A percentile compares a stretch with the other conserved stretches of the same genome.
phyloP scores from a whole-genome alignment of 2,797 vertebrate species.

The Liasis olivaceus region DNA sequence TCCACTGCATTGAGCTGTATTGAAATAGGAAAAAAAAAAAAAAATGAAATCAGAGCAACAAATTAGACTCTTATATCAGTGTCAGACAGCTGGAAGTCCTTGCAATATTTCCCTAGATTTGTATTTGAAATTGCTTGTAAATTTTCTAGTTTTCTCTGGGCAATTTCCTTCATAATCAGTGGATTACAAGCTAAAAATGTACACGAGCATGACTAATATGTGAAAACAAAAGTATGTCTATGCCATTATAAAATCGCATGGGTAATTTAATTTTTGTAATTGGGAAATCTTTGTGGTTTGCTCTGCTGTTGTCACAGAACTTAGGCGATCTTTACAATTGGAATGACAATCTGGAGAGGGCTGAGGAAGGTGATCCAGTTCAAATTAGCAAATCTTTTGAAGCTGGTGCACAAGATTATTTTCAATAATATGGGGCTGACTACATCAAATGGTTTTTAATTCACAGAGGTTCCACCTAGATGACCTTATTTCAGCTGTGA shows the following conservation, averaged over 20 bases:
- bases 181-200: slow-evolving; percentile 3
- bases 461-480: not conserved
- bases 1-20: not conserved
- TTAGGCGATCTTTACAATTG: not conserved
- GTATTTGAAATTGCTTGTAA: slow-evolving; percentile 1
- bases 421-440: not conserved
- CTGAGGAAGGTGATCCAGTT: not conserved
- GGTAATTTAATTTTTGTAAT: slow-evolving; percentile 28
- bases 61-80: not conserved
- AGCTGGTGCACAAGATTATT: not conserved
- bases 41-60: not conserved
- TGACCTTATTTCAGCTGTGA: not conserved
- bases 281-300: slow-evolving; percentile 9
- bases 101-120: slow-evolving; percentile 1
- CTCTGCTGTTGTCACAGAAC: not conserved
- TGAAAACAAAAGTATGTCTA: slow-evolving; percentile 20
- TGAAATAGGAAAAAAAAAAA: not conserved
- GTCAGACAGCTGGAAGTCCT: not conserved
- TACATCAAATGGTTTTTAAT: not conserved
- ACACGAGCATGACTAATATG: not conserved
- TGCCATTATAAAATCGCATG: slow-evolving; percentile 23
- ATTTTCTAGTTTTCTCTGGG: slow-evolving; percentile 6
- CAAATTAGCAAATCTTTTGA: not conserved
- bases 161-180: slow-evolving; percentile 17
- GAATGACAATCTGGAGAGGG: not conserved